Evolutionary conservation across 2,888 invertebrate species (phyloP), one percentile per base, ranked within the genome.

Genomic region (Chydorus sphaericus): DNA sequence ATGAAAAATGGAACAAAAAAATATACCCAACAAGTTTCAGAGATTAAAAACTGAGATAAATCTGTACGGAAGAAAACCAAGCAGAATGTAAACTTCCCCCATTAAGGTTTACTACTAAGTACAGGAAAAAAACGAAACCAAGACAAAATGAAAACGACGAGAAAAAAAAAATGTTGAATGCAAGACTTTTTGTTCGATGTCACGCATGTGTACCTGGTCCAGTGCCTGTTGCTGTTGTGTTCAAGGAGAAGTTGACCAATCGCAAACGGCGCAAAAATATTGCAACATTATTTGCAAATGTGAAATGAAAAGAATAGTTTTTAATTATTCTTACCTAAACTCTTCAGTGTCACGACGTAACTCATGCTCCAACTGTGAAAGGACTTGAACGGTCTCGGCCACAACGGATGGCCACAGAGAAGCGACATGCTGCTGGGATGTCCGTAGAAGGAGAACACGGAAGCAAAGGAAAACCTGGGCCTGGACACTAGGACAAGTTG

Each of bases 331-430:
- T 64, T 70, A 85, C 85, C 81, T 83, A 67, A 83, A 79, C 65
- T 85, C 83, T 62, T 85, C 85, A 8, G 77, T 78, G 62, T 85
- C 84, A 1, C 81, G 79, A 39, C 78, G 78, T 50, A 90, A 70
- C 66, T 89, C 87, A 66, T 87, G 85, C 67, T 91, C 90, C 64
- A 90, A 83, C 65, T 86, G 84, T 55, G 88, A 71, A 65, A 90
- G 83, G 1, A 89, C 87, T 71, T 89, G 87, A 57, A 89, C 83
- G 77, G 91, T 79, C 75, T 92, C 91, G 51, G 87, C 86, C 62
- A 92, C 85, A 64, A 92, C 86, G 51, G 85, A 84, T 7, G 91
- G 91, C 92, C 92, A 92, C 55, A 92, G 73, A 1, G 88, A 87
- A 14, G 86, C 85, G 8, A 92, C 81, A 65, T 87, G 84, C 62